These are phyloP conservation scores for Haplochromis burtoni DNA, from an alignment of 2,113 vertebrate genomes.

Conservation along the genomic window DNA sequence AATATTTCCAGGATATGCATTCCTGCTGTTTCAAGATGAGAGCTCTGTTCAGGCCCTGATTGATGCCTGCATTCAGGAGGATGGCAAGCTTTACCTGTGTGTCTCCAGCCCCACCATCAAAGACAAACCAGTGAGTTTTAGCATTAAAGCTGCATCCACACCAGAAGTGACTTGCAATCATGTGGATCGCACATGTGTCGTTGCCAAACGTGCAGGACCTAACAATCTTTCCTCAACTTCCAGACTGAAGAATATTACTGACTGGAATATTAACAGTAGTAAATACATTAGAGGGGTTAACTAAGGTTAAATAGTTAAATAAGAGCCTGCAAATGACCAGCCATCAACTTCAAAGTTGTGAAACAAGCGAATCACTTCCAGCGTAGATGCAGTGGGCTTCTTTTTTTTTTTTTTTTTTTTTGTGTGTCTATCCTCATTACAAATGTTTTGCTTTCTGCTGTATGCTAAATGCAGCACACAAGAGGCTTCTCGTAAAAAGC, in stretches of 20 bases:
- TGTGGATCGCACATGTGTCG: background rate
- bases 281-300: background rate
- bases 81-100: slow-evolving; percentile 96
- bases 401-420: background rate
- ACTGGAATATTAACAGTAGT: background rate
- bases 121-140: slow-evolving; percentile 89
- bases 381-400: background rate
- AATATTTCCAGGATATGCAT: slow-evolving; percentile 84
- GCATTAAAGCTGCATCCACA: background rate
- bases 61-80: slow-evolving; percentile 97
- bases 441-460: background rate
- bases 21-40: slow-evolving; percentile 98
- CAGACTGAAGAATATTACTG: background rate
- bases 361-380: background rate
- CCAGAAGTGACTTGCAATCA: background rate
- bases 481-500: background rate
- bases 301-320: background rate
- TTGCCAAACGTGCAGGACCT: background rate
- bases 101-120: slow-evolving; percentile 99
- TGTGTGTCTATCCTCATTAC: background rate
- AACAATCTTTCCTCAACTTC: background rate
- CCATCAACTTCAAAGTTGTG: background rate
- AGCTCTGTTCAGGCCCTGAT: slow-evolving; percentile 98
- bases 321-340: background rate
- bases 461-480: background rate